phyloP scores from a whole-genome alignment of 35 echinoderm and acorn worm species.

The Ptychodera flava region DNA sequence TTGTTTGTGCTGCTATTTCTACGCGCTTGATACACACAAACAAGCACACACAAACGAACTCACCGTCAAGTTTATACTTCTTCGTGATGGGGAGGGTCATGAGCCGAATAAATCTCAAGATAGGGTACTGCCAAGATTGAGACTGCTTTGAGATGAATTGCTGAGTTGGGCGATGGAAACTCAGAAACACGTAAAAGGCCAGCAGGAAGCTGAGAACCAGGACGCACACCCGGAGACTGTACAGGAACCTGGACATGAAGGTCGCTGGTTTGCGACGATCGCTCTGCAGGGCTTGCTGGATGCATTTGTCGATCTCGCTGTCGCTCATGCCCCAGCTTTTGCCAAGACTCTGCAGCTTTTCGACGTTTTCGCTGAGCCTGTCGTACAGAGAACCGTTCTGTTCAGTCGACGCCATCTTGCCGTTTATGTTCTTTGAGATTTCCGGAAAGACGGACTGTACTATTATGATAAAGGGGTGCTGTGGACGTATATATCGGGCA shows the following conservation, averaged over 20 bases:
- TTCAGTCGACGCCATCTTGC: slow-evolving; percentile 15
- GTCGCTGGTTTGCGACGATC: background rate
- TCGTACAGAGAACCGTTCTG: slow-evolving; percentile 29
- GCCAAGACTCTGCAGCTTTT: slow-evolving; percentile 25
- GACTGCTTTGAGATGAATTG: slow-evolving; percentile 20
- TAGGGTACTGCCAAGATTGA: slow-evolving; percentile 12
- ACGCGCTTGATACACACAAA: too few relatives aligned
- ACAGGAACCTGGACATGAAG: background rate
- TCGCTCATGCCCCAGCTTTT: slow-evolving; percentile 35
- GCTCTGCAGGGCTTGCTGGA: slow-evolving; percentile 4
- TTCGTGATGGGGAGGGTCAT: slow-evolving; percentile 13
- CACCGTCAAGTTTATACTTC: slow-evolving; percentile 22
- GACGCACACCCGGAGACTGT: background rate
- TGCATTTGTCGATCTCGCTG: slow-evolving; percentile 18
- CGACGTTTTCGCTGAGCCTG: slow-evolving; percentile 11
- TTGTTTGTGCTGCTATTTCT: too few relatives aligned
- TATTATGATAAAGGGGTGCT: too few relatives aligned
- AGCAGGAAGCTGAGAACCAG: slow-evolving; percentile 4
- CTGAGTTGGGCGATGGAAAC: slow-evolving; percentile 14
- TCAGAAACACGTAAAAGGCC: slow-evolving; percentile 8
- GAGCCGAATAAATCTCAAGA: slow-evolving; percentile 19
- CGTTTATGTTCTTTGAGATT: too few relatives aligned
- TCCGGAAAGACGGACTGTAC: too few relatives aligned
- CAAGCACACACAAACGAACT: too few relatives aligned
- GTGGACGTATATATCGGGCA: too few relatives aligned